Conservation (phyloP, 2,888 invertebrate species). For the Drosophila barbarae region DNA sequence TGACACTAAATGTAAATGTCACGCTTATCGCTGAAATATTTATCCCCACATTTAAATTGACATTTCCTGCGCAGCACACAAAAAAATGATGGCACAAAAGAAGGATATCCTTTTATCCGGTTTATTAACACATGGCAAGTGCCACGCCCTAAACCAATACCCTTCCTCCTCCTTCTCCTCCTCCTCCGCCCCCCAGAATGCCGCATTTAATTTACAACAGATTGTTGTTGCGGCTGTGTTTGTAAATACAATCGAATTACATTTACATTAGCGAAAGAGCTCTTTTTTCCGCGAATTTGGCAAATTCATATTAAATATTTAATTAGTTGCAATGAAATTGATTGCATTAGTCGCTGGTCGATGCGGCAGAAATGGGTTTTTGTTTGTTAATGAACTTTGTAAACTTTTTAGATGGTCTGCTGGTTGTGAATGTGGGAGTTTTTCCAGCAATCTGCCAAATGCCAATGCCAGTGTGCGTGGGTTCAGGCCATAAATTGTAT, state of each 20-base stretch:
- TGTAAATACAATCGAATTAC: slow-evolving; percentile 56
- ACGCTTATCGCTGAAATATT: slow-evolving; percentile 21
- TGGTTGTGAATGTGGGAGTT: slow-evolving; percentile 4
- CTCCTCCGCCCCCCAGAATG: background rate
- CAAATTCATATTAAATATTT: slow-evolving; percentile 53
- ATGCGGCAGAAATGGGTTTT: slow-evolving; percentile 21
- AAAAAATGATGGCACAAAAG: slow-evolving; percentile 1
- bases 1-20: slow-evolving; percentile 15
- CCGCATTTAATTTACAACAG: slow-evolving; percentile 26
- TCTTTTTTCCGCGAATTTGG: slow-evolving; percentile 13
- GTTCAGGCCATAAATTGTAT: slow-evolving; percentile 22
- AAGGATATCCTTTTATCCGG: slow-evolving; percentile 9
- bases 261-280: slow-evolving; percentile 41
- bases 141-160: slow-evolving; percentile 18
- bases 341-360: slow-evolving; percentile 50
- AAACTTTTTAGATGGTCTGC: slow-evolving; percentile 17
- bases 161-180: background rate
- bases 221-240: slow-evolving; percentile 29
- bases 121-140: slow-evolving; percentile 31
- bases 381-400: slow-evolving; percentile 41
- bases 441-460: slow-evolving; percentile 5
- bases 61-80: slow-evolving; percentile 5
- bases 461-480: slow-evolving; percentile 14
- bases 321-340: slow-evolving; percentile 57
- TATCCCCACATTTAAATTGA: slow-evolving; percentile 22